Evolutionary conservation across 2,888 invertebrate species (phyloP), one percentile per base, ranked within the genome.

Genomic region (Crepidodera aurea): DNA sequence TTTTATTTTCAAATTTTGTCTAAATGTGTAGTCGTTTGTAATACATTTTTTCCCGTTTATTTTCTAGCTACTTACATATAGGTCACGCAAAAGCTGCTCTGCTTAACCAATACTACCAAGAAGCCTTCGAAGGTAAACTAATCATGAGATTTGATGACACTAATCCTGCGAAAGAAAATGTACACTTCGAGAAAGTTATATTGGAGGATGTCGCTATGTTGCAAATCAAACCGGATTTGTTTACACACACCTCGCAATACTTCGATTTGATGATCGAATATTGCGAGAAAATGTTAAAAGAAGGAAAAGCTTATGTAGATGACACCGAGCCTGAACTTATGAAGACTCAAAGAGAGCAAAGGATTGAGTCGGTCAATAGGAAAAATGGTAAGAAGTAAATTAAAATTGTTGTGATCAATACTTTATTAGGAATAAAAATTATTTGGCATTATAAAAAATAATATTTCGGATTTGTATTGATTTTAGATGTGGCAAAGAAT

Each of bases 71-170:
- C 81, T 85, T 99, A 16, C 99, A 99, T 79, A 96, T 99, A 78
- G 99, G 99, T 0, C 99, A 99, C 82, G 99, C 99, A 0, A 99
- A 99, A 81, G 99, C 99, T 5, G 99, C 98, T 13, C 85, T 99
- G 0, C 84, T 99, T 10, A 99, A 99, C 83, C 98, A 98, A 79
- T 94, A 98, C 82, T 99, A 99, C 77, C 95, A 96, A 69, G 87
- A 90, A 74, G 86, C 89, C 1, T 99, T 97, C 81, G 84, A 98
- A 75, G 99, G 99, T 0, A 92, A 92, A 78, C 86, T 99, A 0
- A 92, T 99, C 65, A 96, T 99, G 96, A 87, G 99, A 69, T 99
- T 99, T 80, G 99, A 99, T 82, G 99, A 99, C 79, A 99, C 99
- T 3, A 99, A 99, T 83, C 99, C 99, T 2, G 98, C 97, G 10